Evolutionary conservation across 2,888 invertebrate species (phyloP), one percentile per base, ranked within the genome.

Genomic region (Mythimna vitellina): DNA sequence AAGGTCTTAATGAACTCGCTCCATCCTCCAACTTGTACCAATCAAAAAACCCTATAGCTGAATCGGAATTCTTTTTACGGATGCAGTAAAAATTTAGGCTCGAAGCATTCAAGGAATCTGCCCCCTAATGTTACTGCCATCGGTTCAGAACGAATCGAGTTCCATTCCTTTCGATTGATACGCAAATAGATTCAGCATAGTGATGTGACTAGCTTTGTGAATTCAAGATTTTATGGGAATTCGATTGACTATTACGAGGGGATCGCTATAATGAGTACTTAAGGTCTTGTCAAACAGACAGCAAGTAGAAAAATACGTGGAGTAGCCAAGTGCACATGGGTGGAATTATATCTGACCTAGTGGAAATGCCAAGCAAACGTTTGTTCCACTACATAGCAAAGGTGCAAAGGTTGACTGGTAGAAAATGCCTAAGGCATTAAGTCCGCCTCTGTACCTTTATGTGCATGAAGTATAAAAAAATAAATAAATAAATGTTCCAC

Each of bases 51-150:
- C 92, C 91, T 88, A 89, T 88, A 92, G 94, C 94, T 94, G 94
- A 95, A 94, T 94, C 92, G 92, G 93, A 94, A 94, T 95, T 95
- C 94, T 94, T 94, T 94, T 95, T 95, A 95, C 95, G 92, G 89
- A 89, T 93, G 93, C 93, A 93, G 94, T 95, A 95, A 95, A 95
- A 95, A 95, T 95, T 93, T 95, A 94, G 94, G 94, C 94, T 90
- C 92, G 89, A 90, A 93, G 91, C 93, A 92, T 92, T 93, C 90
- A 90, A 92, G 88, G 91, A 92, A 92, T 93, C 93, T 91, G 88
- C 88, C 90, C 88, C 92, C 92, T 95, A 95, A 95, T 94, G 93
- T 94, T 89, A 94, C 92, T 88, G 88, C 90, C 90, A 87, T 86
- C 89, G 90, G 91, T 92, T 92, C 90, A 82, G 82, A 86, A 86